Base-by-base conservation (phyloP, 2,797 vertebrate genomes). In the Iguana delicatissima region DNA sequence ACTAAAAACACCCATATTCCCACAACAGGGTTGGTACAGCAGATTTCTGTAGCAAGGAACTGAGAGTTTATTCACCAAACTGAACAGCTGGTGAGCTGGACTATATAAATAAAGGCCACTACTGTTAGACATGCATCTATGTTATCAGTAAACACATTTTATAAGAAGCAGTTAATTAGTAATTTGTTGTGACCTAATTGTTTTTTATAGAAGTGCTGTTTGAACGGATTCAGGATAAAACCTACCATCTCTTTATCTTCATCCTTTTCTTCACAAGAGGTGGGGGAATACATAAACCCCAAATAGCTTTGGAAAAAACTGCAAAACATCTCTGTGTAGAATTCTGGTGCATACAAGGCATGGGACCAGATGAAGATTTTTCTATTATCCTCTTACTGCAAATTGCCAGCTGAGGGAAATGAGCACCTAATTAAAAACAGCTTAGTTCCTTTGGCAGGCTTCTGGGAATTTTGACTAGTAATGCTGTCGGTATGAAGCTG, bases 401-500 rank as follows among this genome's bases (percentile, higher is more conserved):
- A 85, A 38, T 2, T 82, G 67, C 64, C 0, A 0, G 0, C n/a
- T 35, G 88, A 90, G 82, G 84, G 20, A 80, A 86, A 84, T 14
- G 79, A 85, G 86, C 80, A 32, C 84, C 20, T 20, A 0, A 9
- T 50, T 46, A 72, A 26, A 26, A 80, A 35, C 13, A 22, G 62
- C 82, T 72, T 73, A 20, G 12, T 62, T 74, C 42, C 55, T 80
- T 64, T 80, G 62, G 42, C 2, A 0, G 0, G 57, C 86, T 85
- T 86, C 64, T 85, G 6, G 20, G 6, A 0, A 0, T 7, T 29
- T 84, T 0, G 50, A 81, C 96, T 96, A 96, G 94, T 96, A 96
- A 89, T 90, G 96, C 90, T 85, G 97, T 95, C 97, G 98, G 95
- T 96, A 98, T 84, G 92, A 72, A 6, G 95, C 73, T 0, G 97